Evolutionary conservation across 2,113 vertebrate genomes (phyloP), one percentile per base, ranked within the genome.

Genomic region (Vombatus ursinus): DNA sequence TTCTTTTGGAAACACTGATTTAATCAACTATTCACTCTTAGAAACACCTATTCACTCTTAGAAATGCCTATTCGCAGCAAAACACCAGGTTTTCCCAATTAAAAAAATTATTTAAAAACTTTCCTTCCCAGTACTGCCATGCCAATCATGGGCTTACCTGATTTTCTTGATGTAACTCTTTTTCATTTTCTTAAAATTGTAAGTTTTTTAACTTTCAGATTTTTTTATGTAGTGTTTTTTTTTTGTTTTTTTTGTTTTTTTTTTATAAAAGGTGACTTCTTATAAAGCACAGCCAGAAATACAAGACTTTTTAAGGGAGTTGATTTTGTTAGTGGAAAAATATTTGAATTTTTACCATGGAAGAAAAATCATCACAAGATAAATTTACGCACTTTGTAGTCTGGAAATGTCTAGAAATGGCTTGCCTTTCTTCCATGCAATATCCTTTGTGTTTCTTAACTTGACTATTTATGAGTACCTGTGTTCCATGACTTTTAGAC

Each of bases 241-340:
- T n/a, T n/a, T n/a, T n/a, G n/a, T n/a, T n/a, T n/a, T n/a, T n/a
- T n/a, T n/a, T n/a, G n/a, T n/a, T n/a, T n/a, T 19, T 93, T 61
- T 14, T 37, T 94, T 61, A 89, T 11, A 92, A 92, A 3, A 94
- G 3, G 3, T 14, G 54, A 96, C 14, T 96, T 77, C 68, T 94
- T 92, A 77, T 68, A 49, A 50, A 7, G 8, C 53, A 8, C 61
- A 2, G 1, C 31, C 0, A 92, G 91, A 92, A 50, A 89, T 11
- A 12, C 6, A 95, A 92, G 92, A 44, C 90, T 95, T 90, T 95
- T 94, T 25, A 92, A 90, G 1, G 37, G 52, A 92, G 61, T 89
- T 94, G 28, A 77, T 93, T 92, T 92, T 90, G 48, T 94, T 92
- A 84, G 16, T 96, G 6, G 93, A 52, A 92, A 49, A 95, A 0